Percentiles rank a stretch among this genome's conserved stretches.
These are phyloP conservation scores for Tipula unca DNA, from an alignment of 2,888 invertebrate species.

Conservation along the genomic window DNA sequence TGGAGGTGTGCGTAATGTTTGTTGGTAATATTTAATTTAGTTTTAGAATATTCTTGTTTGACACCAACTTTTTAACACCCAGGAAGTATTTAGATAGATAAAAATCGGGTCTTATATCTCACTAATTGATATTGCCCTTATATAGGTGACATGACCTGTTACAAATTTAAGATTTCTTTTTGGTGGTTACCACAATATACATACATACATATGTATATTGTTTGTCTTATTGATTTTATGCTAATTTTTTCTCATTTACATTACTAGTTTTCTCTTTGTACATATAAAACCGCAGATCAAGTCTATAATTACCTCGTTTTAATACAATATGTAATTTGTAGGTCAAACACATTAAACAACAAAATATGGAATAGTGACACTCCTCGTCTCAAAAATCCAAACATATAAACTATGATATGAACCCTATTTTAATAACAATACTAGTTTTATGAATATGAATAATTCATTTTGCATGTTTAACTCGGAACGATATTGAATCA, in stretches of 20 bases:
- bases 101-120: neutral
- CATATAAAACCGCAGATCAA: neutral
- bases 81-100: neutral
- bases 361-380: neutral
- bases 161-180: neutral
- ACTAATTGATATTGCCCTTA: neutral
- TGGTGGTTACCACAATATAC: neutral
- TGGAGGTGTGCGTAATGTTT: conserved; percentile 8
- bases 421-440: neutral
- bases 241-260: neutral
- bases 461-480: conserved; percentile 8
- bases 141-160: neutral
- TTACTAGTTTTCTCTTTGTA: neutral
- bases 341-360: neutral
- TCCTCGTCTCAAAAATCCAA: neutral
- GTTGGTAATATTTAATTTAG: neutral
- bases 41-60: neutral
- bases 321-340: neutral
- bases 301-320: neutral
- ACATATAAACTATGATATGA: neutral
- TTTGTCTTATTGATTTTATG: neutral
- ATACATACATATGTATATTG: neutral
- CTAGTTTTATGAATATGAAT: neutral
- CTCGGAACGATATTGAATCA: neutral
- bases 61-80: neutral